phyloP scores from a whole-genome alignment of 2,888 invertebrate genomes.

The Tachina lurida region DNA sequence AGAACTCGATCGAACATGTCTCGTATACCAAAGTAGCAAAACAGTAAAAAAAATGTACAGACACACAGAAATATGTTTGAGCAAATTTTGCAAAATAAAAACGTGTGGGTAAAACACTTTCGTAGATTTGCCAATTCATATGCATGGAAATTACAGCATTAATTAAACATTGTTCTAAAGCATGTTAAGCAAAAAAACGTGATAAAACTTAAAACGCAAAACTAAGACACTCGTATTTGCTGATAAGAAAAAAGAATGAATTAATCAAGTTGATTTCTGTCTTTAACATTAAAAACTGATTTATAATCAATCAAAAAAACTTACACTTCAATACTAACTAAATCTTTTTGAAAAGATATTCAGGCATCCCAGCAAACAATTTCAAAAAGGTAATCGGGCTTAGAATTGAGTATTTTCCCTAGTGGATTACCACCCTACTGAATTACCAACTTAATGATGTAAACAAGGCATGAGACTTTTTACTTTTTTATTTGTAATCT shows the following conservation, averaged over 20 bases:
- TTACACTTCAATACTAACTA: too few species aligned
- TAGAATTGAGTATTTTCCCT: too few species aligned
- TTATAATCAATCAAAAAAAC: too few species aligned
- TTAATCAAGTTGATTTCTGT: not conserved
- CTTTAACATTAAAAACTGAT: too few species aligned
- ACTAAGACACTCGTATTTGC: not conserved
- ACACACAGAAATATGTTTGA: not conserved
- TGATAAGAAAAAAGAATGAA: not conserved
- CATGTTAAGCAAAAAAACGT: slow-evolving; percentile 64
- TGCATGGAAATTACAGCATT: slow-evolving; percentile 17
- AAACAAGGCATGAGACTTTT: too few species aligned
- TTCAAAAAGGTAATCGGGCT: too few species aligned
- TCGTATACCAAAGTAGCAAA: not conserved
- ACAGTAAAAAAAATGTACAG: not conserved
- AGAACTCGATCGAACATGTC: slow-evolving; percentile 1
- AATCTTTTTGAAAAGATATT: too few species aligned
- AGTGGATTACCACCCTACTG: too few species aligned
- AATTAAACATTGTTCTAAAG: slow-evolving; percentile 73
- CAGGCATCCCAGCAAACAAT: too few species aligned
- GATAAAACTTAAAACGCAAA: slow-evolving; percentile 28
- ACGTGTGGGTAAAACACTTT: slow-evolving; percentile 7
- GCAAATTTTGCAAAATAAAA: slow-evolving; percentile 29
- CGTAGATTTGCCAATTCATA: not conserved
- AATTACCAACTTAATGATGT: too few species aligned
- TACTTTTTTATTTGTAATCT: too few species aligned